Base-by-base conservation (phyloP, 2,888 invertebrate species). In the Chouioia cunea region DNA sequence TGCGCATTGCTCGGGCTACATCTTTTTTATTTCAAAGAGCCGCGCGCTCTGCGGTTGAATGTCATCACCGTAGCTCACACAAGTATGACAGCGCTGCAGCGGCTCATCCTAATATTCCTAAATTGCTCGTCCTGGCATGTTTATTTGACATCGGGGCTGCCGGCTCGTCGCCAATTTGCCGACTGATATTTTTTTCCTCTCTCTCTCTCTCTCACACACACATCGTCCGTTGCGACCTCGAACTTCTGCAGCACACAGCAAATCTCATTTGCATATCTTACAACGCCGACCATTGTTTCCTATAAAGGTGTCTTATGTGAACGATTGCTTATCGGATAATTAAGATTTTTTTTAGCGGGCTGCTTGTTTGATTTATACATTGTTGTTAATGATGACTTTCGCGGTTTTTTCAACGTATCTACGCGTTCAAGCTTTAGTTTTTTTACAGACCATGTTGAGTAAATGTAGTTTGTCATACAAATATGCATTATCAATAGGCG, bases 11-110 rank as follows among this genome's bases (percentile, higher is more conserved):
- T 27, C 44, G n/a, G n/a, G 56, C 47, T 46, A 4, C 56, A 57
- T 22, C 63, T 36, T 36, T n/a, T 36, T 36, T 36, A 36, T 65
- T 43, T 65, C 43, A 70, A 69, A 52, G 43, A 36, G 36, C 36
- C 36, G 36, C 36, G 36, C 36, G 2, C 50, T 18, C 80, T 85
- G 85, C 80, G 85, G 84, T 85, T 78, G 78, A 77, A 79, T 82
- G 80, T 83, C 84, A 85, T 85, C 83, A 85, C 78, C 85, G 84
- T 85, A 85, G 81, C 83, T 84, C 84, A 84, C 76, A 77, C 76
- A 56, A 46, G 71, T 76, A 76, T 82, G 83, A 83, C 84, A 83
- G 83, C 82, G 78, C 80, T 80, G 80, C 77, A 76, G 76, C 76
- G 76, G 77, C 77, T 78, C 78, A 80, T 81, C 80, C 84, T 83